These are phyloP conservation scores for Oppia nitens DNA, from an alignment of 1,140 invertebrate species.

Conservation along the genomic window DNA sequence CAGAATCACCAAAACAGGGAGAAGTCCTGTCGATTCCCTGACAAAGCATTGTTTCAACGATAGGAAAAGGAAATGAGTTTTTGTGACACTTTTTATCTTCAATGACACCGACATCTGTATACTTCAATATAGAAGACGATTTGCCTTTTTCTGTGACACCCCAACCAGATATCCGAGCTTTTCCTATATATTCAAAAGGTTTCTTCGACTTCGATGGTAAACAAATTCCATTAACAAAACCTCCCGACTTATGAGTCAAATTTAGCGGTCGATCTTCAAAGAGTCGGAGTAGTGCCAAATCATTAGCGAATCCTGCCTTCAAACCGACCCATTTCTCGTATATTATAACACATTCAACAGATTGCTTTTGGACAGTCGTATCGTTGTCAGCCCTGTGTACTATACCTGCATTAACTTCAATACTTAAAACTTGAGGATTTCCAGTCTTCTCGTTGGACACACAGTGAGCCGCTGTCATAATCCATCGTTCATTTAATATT, in stretches of 20 bases:
- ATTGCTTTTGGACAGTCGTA: background rate
- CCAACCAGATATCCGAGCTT: slow-evolving; percentile 11
- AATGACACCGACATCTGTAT: slow-evolving; percentile 8
- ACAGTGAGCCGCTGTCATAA: background rate
- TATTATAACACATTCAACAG: background rate
- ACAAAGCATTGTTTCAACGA: slow-evolving; percentile 7
- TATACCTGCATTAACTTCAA: background rate
- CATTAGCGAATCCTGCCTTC: slow-evolving; percentile 3
- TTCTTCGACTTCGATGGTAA: background rate
- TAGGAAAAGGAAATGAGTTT: slow-evolving; percentile 4
- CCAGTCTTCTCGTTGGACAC: background rate
- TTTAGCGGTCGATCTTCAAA: background rate
- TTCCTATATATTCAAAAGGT: slow-evolving; percentile 6
- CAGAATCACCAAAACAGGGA: slow-evolving; percentile 59
- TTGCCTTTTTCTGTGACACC: slow-evolving; percentile 5
- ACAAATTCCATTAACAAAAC: slow-evolving; percentile 2
- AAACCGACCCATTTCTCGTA: slow-evolving; percentile 1
- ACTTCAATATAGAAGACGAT: background rate
- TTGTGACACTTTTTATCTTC: slow-evolving; percentile 3
- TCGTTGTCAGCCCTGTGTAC: background rate
- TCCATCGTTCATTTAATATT: background rate
- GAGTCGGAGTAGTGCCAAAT: slow-evolving; percentile 5
- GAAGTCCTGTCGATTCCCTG: slow-evolving; percentile 13
- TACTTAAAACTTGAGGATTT: background rate
- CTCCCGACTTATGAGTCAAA: background rate